A percentile compares a stretch with the other conserved stretches of the same genome.
Evolutionary conservation across 2,113 vertebrate genomes (phyloP).

Genomic region (Struthidea cinerea): DNA sequence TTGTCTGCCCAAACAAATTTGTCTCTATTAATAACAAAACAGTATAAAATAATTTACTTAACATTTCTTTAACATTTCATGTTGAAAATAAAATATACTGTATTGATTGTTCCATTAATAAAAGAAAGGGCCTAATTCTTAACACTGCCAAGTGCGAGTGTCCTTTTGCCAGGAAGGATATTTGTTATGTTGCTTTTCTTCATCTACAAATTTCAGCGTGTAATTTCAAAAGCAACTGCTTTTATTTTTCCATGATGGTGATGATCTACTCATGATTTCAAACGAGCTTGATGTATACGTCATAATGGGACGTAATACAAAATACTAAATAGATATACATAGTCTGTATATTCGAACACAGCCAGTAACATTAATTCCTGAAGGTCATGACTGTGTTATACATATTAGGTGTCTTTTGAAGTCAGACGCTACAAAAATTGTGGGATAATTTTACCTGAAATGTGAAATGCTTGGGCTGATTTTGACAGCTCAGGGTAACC

Average conservation of each 20-base stretch:
- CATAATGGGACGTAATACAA: neutral
- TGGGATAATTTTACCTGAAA: neutral
- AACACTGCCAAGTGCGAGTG: fast-evolving
- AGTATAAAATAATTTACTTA: neutral
- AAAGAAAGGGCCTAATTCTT: neutral
- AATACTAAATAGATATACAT: neutral
- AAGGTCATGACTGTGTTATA: neutral
- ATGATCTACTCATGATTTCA: neutral
- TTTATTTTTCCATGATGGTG: neutral
- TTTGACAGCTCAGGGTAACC: neutral
- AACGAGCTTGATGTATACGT: neutral
- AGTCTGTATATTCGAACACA: neutral
- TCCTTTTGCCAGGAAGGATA: neutral
- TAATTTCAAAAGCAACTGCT: neutral
- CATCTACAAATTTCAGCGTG: neutral
- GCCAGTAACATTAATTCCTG: neutral
- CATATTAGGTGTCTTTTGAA: neutral
- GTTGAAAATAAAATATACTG: neutral
- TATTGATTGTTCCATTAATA: neutral
- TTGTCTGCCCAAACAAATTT: neutral
- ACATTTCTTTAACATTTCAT: neutral
- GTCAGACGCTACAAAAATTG: neutral
- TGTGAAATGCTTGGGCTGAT: neutral
- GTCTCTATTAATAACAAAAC: neutral
- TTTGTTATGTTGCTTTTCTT: neutral